phyloP scores from a whole-genome alignment of 2,797 vertebrate species.

The Anomalospiza imberbis region DNA sequence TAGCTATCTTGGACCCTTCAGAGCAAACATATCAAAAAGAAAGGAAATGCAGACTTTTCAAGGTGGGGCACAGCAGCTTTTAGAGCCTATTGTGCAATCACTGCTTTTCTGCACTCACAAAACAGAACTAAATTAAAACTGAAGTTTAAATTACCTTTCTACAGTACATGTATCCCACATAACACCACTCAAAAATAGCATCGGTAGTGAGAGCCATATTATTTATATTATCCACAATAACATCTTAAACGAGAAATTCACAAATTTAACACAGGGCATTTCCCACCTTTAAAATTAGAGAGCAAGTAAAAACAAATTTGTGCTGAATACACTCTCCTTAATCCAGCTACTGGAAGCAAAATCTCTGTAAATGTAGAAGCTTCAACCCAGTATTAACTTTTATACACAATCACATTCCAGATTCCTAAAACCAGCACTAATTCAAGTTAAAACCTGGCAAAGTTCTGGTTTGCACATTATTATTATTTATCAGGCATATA shows the following conservation, averaged over 20 bases:
- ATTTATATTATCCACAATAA: neutral
- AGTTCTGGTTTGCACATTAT: neutral
- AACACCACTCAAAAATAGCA: neutral
- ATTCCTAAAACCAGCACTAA: neutral
- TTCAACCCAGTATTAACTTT: neutral
- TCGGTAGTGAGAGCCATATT: neutral
- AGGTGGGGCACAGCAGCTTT: constrained; percentile 16
- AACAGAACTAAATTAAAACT: neutral
- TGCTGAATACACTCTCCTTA: neutral
- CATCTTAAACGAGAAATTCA: neutral
- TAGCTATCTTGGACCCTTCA: neutral
- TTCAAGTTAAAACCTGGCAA: neutral
- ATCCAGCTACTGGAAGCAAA: neutral
- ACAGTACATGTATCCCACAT: neutral
- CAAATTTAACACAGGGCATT: neutral
- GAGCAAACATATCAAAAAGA: neutral
- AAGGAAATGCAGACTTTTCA: neutral
- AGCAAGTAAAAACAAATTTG: neutral
- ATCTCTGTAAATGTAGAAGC: neutral
- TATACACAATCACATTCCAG: neutral
- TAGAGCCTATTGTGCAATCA: constrained; percentile 3
- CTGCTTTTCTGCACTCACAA: neutral
- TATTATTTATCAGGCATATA: neutral
- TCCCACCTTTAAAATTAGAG: neutral
- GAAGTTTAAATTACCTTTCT: neutral